Conservation (phyloP, 2,888 invertebrate species). For the Aporophyla lueneburgensis region DNA sequence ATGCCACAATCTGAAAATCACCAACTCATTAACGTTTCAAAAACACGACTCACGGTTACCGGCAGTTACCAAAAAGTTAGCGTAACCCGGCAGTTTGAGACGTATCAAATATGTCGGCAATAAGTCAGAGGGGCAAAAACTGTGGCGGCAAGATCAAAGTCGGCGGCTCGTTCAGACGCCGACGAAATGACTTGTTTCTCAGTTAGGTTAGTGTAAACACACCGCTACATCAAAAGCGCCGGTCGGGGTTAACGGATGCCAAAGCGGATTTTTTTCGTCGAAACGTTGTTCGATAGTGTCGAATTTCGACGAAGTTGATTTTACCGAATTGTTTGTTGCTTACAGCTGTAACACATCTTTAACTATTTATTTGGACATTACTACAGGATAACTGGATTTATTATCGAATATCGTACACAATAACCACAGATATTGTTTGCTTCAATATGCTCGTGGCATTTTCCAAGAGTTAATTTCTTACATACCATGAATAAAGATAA, state of each 20-base stretch:
- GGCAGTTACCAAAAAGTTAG: slow-evolving; percentile 70
- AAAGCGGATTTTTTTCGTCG: slow-evolving; percentile 47
- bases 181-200: slow-evolving; percentile 89
- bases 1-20: slow-evolving; percentile 59
- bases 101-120: slow-evolving; percentile 76
- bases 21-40: slow-evolving; percentile 62
- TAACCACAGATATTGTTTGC: not conserved
- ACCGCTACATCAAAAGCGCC: slow-evolving; percentile 87
- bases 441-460: not conserved
- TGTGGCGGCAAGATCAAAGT: slow-evolving; percentile 86
- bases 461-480: not conserved
- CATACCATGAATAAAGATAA: no score
- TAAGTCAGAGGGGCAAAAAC: slow-evolving; percentile 84
- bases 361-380: not conserved
- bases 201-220: slow-evolving; percentile 90
- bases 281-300: slow-evolving; percentile 49
- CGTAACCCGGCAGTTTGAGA: slow-evolving; percentile 75
- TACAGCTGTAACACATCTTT: not conserved
- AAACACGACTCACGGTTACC: slow-evolving; percentile 70
- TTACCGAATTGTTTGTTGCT: slow-evolving; percentile 7
- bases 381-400: not conserved
- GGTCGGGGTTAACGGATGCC: slow-evolving; percentile 67
- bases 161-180: slow-evolving; percentile 78
- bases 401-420: no score
- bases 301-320: slow-evolving; percentile 40